phyloP scores from a whole-genome alignment of 2,113 vertebrate species.

The Thamnophis sirtalis region DNA sequence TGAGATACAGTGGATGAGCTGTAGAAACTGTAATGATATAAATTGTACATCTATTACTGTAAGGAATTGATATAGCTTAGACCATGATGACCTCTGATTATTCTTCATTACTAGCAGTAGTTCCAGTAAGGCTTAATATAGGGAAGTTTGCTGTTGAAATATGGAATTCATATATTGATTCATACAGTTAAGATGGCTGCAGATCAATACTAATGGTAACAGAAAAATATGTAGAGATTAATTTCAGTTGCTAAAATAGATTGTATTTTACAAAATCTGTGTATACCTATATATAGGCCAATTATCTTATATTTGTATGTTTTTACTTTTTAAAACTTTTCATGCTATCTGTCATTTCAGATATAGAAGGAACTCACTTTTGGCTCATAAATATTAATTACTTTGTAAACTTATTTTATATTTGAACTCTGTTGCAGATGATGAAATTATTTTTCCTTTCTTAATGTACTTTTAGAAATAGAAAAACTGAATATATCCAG shows the following conservation, averaged over 20 bases:
- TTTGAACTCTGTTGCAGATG: conserved; percentile 62
- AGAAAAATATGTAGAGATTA: conserved; percentile 27
- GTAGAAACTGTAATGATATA: not conserved
- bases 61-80: not conserved
- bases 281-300: not conserved
- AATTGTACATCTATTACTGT: not conserved
- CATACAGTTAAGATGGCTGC: not conserved
- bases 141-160: not conserved
- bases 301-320: conserved; percentile 40
- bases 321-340: conserved; percentile 44
- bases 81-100: not conserved
- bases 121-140: not conserved
- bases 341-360: conserved; percentile 58
- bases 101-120: not conserved
- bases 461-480: conserved; percentile 51
- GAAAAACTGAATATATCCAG: conserved; percentile 57
- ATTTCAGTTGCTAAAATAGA: conserved; percentile 44
- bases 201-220: conserved; percentile 19
- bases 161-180: conserved; percentile 36
- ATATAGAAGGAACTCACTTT: conserved; percentile 47
- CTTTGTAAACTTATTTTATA: conserved; percentile 45
- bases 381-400: conserved; percentile 71
- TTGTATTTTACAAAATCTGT: conserved; percentile 29
- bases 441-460: conserved; percentile 50
- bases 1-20: not conserved